These are phyloP conservation scores for Drepana arcuata DNA, from an alignment of 1,140 invertebrate genomes.

Conservation along the genomic window DNA sequence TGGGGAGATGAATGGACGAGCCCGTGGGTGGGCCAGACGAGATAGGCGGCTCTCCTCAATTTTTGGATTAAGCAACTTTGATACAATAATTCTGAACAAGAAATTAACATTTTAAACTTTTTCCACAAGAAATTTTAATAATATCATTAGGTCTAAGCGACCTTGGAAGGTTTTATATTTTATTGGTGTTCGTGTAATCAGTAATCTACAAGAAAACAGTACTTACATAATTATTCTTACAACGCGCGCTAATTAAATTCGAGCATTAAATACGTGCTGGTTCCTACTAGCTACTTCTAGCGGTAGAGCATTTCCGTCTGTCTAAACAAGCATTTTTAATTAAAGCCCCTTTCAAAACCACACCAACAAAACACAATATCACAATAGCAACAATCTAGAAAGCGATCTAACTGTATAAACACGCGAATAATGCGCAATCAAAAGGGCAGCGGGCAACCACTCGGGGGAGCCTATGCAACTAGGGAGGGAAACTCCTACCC, in stretches of 20 bases:
- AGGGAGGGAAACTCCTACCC: slow-evolving; percentile 9
- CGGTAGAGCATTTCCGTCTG: too few relatives aligned
- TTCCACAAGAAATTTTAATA: slow-evolving; percentile 7
- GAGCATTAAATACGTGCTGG: too few relatives aligned
- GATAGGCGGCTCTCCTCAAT: slow-evolving; percentile 25
- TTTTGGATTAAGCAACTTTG: slow-evolving; percentile 37
- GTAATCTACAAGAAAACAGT: too few relatives aligned
- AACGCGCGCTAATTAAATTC: too few relatives aligned
- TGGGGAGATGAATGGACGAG: slow-evolving; percentile 52
- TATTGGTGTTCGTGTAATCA: too few relatives aligned
- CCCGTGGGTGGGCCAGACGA: slow-evolving; percentile 29
- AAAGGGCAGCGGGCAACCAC: slow-evolving; percentile 57
- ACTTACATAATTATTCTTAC: too few relatives aligned
- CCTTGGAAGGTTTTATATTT: too few relatives aligned
- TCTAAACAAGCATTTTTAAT: slow-evolving; percentile 63
- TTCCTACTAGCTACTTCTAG: too few relatives aligned
- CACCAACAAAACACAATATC: slow-evolving; percentile 56
- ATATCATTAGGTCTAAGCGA: too few relatives aligned
- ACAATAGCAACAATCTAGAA: slow-evolving; percentile 70
- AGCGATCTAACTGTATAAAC: slow-evolving; percentile 70
- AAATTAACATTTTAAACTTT: slow-evolving; percentile 22
- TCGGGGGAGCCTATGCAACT: slow-evolving; percentile 24
- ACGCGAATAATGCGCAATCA: slow-evolving; percentile 67
- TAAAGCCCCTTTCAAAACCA: slow-evolving; percentile 62
- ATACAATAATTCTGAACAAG: slow-evolving; percentile 29